Base-by-base conservation (phyloP, 2,797 vertebrate genomes). In the Tarsius wallacei region DNA sequence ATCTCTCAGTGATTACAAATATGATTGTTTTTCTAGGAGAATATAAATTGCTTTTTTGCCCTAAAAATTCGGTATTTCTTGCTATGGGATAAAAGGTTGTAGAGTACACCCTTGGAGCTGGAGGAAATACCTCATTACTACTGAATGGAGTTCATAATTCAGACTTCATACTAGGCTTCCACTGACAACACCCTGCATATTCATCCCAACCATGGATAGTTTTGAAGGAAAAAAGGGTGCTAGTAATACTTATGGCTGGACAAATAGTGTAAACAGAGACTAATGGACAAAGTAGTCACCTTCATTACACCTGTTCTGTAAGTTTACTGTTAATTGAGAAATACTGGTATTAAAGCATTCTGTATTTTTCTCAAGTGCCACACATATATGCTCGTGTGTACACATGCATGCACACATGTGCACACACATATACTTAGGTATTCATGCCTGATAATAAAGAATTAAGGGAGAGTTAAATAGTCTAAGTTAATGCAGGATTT, bases 301-400 rank as follows among this genome's bases (percentile, higher is more conserved):
- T 12, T 70, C 28, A 53, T 93, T 88, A 74, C 10, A 64, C 53
- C 21, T 85, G n/a, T 36, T 87, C 57, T 83, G 63, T 93, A 68
- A 81, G 76, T 86, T 93, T 76, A 70, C 66, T 78, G 5, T 82
- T 92, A 76, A 68, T 63, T 94, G 85, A 66, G 42, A 22, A 83
- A 71, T 86, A 74, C 5, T 66, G 55, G 7, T 74, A 84, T 94
- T 86, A 84, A 91, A 90, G 63, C 6, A 64, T 68, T 95, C 5
- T 90, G 49, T 55, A 57, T 85, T 91, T 96, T 97, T 81, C 77
- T 96, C 49, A 92, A 77, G 68, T 94, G 84, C 63, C 42, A 80
- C 61, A 90, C 31, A 53, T 94, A 21, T 51, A 21, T 89, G 49
- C 59, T 88, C 21, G 36, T 11, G 21, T 21, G 26, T 33, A 15